phyloP scores from a whole-genome alignment of 2,888 invertebrate species.

The Hydropsyche betteni region DNA sequence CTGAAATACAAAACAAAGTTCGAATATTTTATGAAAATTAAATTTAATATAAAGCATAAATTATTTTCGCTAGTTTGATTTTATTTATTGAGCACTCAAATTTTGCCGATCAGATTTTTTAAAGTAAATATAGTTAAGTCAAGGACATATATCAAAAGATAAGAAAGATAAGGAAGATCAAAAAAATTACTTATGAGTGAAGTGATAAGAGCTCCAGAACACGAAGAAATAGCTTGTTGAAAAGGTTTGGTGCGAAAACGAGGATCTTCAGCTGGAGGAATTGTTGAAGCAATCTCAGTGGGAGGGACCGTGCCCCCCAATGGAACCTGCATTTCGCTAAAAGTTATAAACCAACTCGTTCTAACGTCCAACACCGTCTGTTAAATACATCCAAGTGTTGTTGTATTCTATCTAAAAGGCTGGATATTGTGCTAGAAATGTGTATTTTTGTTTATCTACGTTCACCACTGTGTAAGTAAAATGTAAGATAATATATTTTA shows the following conservation, averaged over 20 bases:
- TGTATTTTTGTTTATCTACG: too few species aligned
- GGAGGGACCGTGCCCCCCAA: too few species aligned
- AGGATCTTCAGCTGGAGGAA: constrained; percentile 70
- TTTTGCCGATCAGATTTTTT: too few species aligned
- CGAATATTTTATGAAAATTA: background rate
- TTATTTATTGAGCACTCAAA: too few species aligned
- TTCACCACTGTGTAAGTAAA: too few species aligned
- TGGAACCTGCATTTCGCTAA: too few species aligned
- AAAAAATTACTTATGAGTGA: constrained; percentile 80
- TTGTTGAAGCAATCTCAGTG: background rate
- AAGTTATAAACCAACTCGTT: background rate
- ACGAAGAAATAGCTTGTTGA: constrained; percentile 87
- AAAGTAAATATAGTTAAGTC: too few species aligned
- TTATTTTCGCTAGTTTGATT: too few species aligned
- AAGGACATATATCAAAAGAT: too few species aligned
- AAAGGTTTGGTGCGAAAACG: constrained; percentile 78
- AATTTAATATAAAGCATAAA: background rate
- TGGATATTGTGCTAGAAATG: too few species aligned
- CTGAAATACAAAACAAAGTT: constrained; percentile 65
- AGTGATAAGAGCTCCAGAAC: constrained; percentile 88
- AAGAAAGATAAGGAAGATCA: constrained; percentile 16
- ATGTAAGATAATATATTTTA: too few species aligned
- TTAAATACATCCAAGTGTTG: background rate
- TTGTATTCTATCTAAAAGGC: background rate
- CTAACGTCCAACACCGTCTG: background rate